phyloP scores from a whole-genome alignment of 2,113 vertebrate genomes.

The Clinocottus analis region DNA sequence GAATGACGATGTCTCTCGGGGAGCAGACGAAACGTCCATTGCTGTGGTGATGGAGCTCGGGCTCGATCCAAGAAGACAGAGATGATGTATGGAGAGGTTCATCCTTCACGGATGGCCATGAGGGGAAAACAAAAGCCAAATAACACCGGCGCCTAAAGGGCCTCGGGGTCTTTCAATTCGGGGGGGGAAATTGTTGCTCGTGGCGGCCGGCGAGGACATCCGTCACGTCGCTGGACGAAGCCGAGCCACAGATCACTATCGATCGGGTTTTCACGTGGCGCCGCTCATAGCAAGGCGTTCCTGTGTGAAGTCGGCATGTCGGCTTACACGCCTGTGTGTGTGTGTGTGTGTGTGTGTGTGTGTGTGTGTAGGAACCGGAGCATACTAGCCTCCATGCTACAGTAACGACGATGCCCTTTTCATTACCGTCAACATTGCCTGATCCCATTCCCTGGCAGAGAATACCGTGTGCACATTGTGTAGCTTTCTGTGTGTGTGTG shows the following conservation, averaged over 20 bases:
- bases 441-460: conserved; percentile 38
- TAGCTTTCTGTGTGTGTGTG: not conserved
- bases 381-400: conserved; percentile 36
- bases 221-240: conserved; percentile 68
- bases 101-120: conserved; percentile 74
- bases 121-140: conserved; percentile 74
- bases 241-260: conserved; percentile 69
- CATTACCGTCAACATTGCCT: conserved; percentile 63
- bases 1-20: conserved; percentile 71
- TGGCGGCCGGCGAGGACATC: conserved; percentile 61
- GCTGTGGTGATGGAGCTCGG: conserved; percentile 78
- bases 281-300: conserved; percentile 34
- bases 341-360: not conserved
- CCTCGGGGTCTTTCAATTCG: conserved; percentile 75
- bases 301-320: conserved; percentile 29
- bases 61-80: conserved; percentile 76
- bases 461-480: not conserved
- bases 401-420: conserved; percentile 53
- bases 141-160: conserved; percentile 67
- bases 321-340: conserved; percentile 16
- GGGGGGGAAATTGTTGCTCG: conserved; percentile 73
- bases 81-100: conserved; percentile 77
- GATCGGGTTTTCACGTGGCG: conserved; percentile 57
- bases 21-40: conserved; percentile 72
- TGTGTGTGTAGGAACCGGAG: not conserved